These are phyloP conservation scores for Troglohyphantes excavatus DNA, from an alignment of 2,888 invertebrate genomes.

Conservation along the genomic window DNA sequence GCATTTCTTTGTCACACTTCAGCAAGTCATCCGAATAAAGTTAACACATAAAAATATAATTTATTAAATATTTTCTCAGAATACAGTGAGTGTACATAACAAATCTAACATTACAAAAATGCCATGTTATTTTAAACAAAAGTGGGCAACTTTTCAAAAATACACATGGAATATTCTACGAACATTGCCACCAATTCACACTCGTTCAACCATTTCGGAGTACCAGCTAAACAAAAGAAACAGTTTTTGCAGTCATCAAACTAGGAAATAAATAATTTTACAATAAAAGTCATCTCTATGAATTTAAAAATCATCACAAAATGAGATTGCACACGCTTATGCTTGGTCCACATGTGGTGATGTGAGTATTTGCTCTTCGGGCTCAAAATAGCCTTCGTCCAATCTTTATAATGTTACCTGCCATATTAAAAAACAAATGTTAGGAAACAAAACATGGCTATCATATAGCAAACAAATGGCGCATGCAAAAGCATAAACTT, in stretches of 20 bases:
- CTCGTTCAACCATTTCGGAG: slow-evolving; percentile 34
- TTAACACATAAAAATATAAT: slow-evolving; percentile 28
- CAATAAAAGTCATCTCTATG: slow-evolving; percentile 17
- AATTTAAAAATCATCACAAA: background rate
- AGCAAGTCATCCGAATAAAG: background rate
- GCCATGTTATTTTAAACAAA: background rate
- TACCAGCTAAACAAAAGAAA: slow-evolving; percentile 52
- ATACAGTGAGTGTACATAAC: background rate
- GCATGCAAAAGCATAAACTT: background rate
- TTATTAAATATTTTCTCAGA: slow-evolving; percentile 2
- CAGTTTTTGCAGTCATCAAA: slow-evolving; percentile 5
- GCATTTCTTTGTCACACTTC: no score
- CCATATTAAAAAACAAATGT: background rate
- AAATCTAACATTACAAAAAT: slow-evolving; percentile 10
- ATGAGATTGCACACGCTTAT: background rate
- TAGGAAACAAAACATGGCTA: background rate
- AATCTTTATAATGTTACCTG: slow-evolving; percentile 35
- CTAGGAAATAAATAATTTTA: slow-evolving; percentile 1
- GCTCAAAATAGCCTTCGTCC: slow-evolving; percentile 43
- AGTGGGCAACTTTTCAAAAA: slow-evolving; percentile 1
- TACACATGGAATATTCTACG: slow-evolving; percentile 1
- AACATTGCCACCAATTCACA: slow-evolving; percentile 6
- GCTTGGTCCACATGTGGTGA: slow-evolving; percentile 39
- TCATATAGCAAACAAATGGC: background rate
- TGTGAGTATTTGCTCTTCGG: slow-evolving; percentile 27